These are phyloP conservation scores for Pristiophorus japonicus DNA, from an alignment of 2,113 vertebrate genomes.

Conservation along the genomic window DNA sequence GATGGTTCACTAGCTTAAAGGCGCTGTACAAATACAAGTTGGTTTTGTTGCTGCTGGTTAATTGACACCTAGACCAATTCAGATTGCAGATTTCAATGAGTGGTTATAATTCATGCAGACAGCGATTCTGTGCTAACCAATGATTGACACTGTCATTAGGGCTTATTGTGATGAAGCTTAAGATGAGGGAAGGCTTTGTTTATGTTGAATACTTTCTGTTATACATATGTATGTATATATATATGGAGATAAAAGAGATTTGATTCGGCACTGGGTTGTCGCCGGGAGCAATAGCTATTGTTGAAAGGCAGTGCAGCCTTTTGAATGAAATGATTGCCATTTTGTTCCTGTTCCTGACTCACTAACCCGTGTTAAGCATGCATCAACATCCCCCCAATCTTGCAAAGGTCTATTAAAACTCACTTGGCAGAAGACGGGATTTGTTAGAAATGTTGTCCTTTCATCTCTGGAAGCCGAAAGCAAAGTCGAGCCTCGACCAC, in stretches of 20 bases:
- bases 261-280: not conserved
- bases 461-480: conserved; percentile 27
- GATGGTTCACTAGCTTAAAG: too few relatives aligned
- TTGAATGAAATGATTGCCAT: not conserved
- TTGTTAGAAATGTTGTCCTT: conserved; percentile 5
- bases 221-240: too few relatives aligned
- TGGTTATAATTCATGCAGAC: not conserved
- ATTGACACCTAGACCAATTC: not conserved
- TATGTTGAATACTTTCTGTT: not conserved
- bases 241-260: not conserved
- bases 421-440: conserved; percentile 3
- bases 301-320: not conserved
- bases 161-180: not conserved
- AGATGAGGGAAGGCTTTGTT: conserved; percentile 10
- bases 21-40: too few relatives aligned
- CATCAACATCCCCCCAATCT: conserved; percentile 7
- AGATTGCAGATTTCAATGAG: not conserved
- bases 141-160: not conserved
- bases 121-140: not conserved
- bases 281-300: not conserved
- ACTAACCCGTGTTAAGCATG: conserved; percentile 5
- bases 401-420: conserved; percentile 27
- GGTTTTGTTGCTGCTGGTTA: too few relatives aligned
- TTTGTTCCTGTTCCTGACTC: not conserved
- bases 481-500: not conserved